Base-by-base conservation (phyloP, 2,797 vertebrate genomes). In the Lateolabrax maculatus region DNA sequence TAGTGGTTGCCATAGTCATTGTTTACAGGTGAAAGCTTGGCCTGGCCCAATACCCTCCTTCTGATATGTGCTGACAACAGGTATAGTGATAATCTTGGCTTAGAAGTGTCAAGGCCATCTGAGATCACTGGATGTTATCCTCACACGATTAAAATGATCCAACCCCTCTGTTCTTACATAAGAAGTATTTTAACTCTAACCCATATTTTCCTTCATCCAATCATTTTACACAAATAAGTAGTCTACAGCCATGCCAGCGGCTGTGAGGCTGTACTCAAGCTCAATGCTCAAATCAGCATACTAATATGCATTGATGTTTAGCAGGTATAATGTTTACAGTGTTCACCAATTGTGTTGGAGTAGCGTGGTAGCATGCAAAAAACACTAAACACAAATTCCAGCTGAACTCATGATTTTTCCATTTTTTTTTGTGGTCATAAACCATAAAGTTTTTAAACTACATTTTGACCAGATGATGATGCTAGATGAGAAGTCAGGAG, bases 61-160 rank as follows among this genome's bases (percentile, higher is more conserved):
- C 64, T 19, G 3, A 62, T 85, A 91, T 79, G 67, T 87, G 92
- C 94, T 95, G 94, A 95, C 85, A 23, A 75, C 79, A 85, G 74
- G 81, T 81, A 89, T 79, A 68, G 60, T 73, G 87, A 88, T 94
- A 92, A 93, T 93, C 93, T 89, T 83, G 85, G 85, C 76, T 94
- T 88, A 89, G 66, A 87, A 67, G 79, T 90, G 79, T 93, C 90
- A 92, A 93, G 85, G 89, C 85, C 90, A 74, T 72, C 55, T 51
- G 79, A 76, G 51, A 80, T 87, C 81, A 89, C 85, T 79, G 83
- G 83, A 86, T 77, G 86, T 87, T 80, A 86, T 87, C 85, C 71
- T 76, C 68, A 72, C 44, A 61, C 12, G 84, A 94, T 94, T 91
- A 92, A 58, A 81, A 84, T 80, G 74, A 85, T 73, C 81, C 72